These are phyloP conservation scores for Flexamia atlantica DNA, from an alignment of 2,888 invertebrate species.

Conservation along the genomic window DNA sequence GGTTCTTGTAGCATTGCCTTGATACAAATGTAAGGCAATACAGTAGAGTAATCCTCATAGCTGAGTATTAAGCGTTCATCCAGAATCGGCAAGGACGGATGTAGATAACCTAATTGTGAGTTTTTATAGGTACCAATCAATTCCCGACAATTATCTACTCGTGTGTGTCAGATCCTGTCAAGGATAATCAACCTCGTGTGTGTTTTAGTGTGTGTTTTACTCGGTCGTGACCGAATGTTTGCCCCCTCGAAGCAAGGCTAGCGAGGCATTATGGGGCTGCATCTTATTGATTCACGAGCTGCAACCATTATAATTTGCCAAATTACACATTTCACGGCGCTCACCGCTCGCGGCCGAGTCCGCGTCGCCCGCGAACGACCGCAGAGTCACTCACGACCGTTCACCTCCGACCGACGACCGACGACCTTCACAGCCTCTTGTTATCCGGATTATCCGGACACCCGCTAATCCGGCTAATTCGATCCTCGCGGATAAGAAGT, in stretches of 20 bases:
- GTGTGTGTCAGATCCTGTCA: too few species aligned
- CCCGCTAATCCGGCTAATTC: too few species aligned
- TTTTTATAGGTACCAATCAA: too few species aligned
- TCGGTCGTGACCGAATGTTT: constrained; percentile 37
- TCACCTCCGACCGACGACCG: constrained; percentile 10
- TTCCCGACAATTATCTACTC: too few species aligned
- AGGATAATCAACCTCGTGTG: too few species aligned
- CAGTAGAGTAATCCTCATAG: too few species aligned
- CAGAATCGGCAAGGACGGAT: too few species aligned
- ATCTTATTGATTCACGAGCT: constrained; percentile 44
- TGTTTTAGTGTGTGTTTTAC: neutral
- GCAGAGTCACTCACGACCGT: constrained; percentile 17
- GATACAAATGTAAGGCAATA: too few species aligned
- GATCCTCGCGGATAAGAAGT: too few species aligned
- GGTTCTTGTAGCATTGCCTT: too few species aligned
- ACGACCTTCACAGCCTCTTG: neutral
- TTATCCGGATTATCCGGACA: neutral
- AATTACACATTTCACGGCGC: constrained; percentile 41
- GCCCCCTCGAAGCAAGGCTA: constrained; percentile 28
- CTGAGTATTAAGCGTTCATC: too few species aligned
- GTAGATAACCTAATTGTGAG: too few species aligned
- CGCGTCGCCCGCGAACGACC: neutral
- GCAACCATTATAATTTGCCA: constrained; percentile 49
- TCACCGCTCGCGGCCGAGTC: neutral
- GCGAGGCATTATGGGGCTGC: constrained; percentile 23